These are phyloP conservation scores for Tragelaphus strepsiceros DNA, from an alignment of 2,113 vertebrate species.

Conservation along the genomic window DNA sequence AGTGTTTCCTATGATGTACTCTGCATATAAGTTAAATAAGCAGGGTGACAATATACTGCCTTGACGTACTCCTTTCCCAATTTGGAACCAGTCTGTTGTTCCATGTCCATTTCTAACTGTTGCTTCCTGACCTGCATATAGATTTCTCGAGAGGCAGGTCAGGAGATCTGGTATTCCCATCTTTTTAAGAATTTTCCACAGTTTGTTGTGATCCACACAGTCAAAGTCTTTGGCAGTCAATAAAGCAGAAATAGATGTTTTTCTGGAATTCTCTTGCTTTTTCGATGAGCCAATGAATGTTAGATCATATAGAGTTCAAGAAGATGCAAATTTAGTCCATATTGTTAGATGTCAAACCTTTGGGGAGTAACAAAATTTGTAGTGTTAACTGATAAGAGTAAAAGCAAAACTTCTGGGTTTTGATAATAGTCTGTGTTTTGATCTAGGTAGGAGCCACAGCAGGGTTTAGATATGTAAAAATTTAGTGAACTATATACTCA, in stretches of 20 bases:
- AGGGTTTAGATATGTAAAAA: background rate
- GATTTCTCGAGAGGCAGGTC: background rate
- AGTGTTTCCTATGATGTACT: background rate
- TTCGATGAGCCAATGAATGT: background rate
- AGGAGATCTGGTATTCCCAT: background rate
- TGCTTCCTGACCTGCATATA: background rate
- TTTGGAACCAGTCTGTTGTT: background rate
- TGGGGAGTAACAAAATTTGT: background rate
- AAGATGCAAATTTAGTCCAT: background rate
- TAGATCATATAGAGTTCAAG: background rate
- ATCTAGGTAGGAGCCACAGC: background rate
- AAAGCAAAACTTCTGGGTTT: background rate
- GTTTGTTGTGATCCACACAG: background rate
- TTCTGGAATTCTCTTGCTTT: background rate
- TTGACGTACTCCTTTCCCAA: background rate
- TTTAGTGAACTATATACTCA: background rate
- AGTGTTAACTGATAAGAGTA: background rate
- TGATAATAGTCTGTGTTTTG: background rate
- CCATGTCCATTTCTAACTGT: background rate
- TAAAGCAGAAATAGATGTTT: background rate
- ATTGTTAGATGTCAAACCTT: background rate
- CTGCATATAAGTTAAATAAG: background rate
- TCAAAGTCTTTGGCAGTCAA: background rate
- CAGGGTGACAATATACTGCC: background rate
- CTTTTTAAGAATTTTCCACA: background rate